phyloP scores from a whole-genome alignment of 2,888 invertebrate species.

The Diabrotica balteata region DNA sequence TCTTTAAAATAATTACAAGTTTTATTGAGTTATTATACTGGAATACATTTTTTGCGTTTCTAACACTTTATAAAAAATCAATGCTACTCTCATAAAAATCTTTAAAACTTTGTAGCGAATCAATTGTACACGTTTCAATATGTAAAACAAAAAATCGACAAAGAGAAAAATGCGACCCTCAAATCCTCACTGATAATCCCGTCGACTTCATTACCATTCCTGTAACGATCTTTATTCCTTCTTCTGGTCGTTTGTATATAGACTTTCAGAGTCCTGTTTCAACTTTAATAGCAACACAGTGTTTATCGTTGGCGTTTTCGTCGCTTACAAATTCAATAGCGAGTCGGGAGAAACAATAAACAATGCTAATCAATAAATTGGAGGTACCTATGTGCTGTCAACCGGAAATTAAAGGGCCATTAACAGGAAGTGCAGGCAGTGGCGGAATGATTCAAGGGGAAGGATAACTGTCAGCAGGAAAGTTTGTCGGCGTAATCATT shows the following conservation, averaged over 20 bases:
- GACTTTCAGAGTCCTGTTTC: background rate
- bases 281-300: slow-evolving; percentile 14
- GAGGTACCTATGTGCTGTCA: slow-evolving; percentile 40
- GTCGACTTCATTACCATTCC: slow-evolving; percentile 3
- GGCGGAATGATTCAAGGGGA: slow-evolving; percentile 6
- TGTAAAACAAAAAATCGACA: background rate
- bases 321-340: slow-evolving; percentile 23
- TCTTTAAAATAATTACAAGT: no score
- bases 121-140: background rate
- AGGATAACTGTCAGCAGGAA: background rate
- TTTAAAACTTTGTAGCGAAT: no score
- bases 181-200: background rate
- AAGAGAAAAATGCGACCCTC: background rate
- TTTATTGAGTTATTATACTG: no score
- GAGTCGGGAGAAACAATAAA: slow-evolving; percentile 29
- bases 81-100: no score
- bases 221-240: background rate
- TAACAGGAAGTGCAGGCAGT: slow-evolving; percentile 42
- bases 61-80: no score
- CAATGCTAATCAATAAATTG: slow-evolving; percentile 42
- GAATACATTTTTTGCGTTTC: no score
- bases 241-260: background rate
- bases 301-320: slow-evolving; percentile 3
- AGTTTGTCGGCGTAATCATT: no score
- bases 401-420: slow-evolving; percentile 47